These are phyloP conservation scores for Elysia crispata DNA, from an alignment of 2,888 invertebrate species.

Conservation along the genomic window DNA sequence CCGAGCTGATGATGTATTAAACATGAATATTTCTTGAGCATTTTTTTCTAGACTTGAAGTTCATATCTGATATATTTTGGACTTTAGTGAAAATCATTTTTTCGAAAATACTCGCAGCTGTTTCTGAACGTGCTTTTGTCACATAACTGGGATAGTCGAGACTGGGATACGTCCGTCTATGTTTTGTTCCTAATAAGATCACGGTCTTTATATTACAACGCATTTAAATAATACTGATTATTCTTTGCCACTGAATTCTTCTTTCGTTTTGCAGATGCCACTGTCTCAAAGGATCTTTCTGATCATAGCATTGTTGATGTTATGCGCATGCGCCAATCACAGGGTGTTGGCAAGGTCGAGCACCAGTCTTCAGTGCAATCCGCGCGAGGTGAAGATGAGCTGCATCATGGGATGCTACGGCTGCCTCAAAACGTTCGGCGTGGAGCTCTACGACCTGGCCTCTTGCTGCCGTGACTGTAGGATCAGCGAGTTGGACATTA, in stretches of 20 bases:
- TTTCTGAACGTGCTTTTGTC: too few relatives aligned
- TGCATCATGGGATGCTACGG: constrained; percentile 54
- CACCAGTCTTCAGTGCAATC: constrained; percentile 51
- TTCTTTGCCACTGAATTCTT: neutral
- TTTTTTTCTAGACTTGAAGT: too few relatives aligned
- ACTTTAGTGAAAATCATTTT: too few relatives aligned
- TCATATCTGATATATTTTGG: too few relatives aligned
- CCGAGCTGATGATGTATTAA: too few relatives aligned
- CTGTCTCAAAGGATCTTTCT: neutral
- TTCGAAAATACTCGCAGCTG: too few relatives aligned
- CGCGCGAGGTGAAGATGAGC: constrained; percentile 47
- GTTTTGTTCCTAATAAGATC: too few relatives aligned
- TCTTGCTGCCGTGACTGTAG: constrained; percentile 55
- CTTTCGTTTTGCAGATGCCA: neutral
- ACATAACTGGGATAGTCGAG: too few relatives aligned
- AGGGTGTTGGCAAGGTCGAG: neutral
- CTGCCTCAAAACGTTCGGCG: constrained; percentile 54
- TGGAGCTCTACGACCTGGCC: constrained; percentile 53
- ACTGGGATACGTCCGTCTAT: too few relatives aligned
- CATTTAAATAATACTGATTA: too few relatives aligned
- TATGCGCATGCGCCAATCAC: neutral
- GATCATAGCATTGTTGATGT: neutral
- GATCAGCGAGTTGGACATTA: constrained; percentile 45
- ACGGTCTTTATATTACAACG: too few relatives aligned
- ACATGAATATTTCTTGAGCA: too few relatives aligned